Base-by-base conservation (phyloP, 2,797 vertebrate species). In the Fundulus diaphanus region DNA sequence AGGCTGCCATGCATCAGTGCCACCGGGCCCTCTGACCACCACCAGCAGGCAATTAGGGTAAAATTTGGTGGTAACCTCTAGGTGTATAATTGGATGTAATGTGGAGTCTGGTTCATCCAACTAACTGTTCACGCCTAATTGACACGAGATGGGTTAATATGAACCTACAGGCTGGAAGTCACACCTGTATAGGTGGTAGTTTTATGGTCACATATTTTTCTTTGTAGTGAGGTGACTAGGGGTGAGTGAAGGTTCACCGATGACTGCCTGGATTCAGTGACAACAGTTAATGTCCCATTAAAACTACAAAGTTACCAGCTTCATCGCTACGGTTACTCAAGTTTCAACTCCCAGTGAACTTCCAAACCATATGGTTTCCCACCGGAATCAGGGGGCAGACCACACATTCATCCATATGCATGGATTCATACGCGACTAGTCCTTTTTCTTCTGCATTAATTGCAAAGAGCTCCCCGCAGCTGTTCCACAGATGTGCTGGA, bases 221-320 rank as follows among this genome's bases (percentile, higher is more conserved):
- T 66, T 73, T 72, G 51, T 49, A 27, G 31, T 0, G 52, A 61
- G 72, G 78, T 71, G 82, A 84, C 82, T 27, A 37, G 5, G 78
- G 87, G 82, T 91, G 82, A 66, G 67, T 29, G 52, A 68, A 52
- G 83, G 82, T 87, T 91, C 83, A 84, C 59, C 66, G 82, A 78
- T 51, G 73, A 79, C 44, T 15, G 57, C 42, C 42, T 77, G 72
- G 76, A 88, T 89, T 87, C 80, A 52, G 84, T 85, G 81, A 84
- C 84, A 37, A 82, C 44, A 74, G 74, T 84, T 80, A 88, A 90
- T 44, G 68, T 74, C 81, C 78, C 70, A 54, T 48, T 84, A 72
- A 85, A 87, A 84, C 71, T 78, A 78, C 77, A 85, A 76, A 81
- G 85, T 81, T 78, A 51, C 73, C 56, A 22, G 65, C 77, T 82